phyloP scores from a whole-genome alignment of 2,797 vertebrate species.

The Triplophysa bombifrons region DNA sequence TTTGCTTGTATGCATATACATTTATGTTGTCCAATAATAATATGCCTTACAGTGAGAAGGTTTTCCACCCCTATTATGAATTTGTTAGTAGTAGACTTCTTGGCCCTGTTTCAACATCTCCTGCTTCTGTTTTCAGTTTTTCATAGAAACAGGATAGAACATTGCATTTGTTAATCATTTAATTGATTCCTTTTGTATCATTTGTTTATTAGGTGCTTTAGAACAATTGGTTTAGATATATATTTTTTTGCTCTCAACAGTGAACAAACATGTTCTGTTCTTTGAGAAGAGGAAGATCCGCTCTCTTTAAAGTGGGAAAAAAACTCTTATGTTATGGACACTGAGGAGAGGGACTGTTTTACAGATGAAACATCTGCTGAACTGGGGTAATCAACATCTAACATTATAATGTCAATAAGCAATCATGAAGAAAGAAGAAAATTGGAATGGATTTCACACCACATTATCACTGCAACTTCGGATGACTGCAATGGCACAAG shows the following conservation, averaged over 20 bases:
- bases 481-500: not conserved
- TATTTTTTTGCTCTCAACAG: constrained; percentile 69
- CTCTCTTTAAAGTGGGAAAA: constrained; percentile 79
- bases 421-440: not conserved
- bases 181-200: not conserved
- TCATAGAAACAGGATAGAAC: too few relatives aligned
- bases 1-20: too few relatives aligned
- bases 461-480: not conserved
- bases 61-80: too few relatives aligned
- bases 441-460: not conserved
- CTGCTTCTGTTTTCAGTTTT: too few relatives aligned
- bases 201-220: not conserved
- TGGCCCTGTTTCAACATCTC: too few relatives aligned
- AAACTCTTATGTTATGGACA: not conserved
- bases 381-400: not conserved
- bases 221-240: not conserved
- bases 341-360: constrained; percentile 36
- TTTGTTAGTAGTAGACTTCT: too few relatives aligned
- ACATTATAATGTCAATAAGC: constrained; percentile 1
- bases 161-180: too few relatives aligned
- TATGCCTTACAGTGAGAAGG: too few relatives aligned
- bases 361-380: constrained; percentile 28
- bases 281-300: constrained; percentile 92
- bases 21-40: too few relatives aligned
- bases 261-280: constrained; percentile 92